These are phyloP conservation scores for Cryptomyrus ogoouensis DNA, from an alignment of 2,113 vertebrate species.

Conservation along the genomic window DNA sequence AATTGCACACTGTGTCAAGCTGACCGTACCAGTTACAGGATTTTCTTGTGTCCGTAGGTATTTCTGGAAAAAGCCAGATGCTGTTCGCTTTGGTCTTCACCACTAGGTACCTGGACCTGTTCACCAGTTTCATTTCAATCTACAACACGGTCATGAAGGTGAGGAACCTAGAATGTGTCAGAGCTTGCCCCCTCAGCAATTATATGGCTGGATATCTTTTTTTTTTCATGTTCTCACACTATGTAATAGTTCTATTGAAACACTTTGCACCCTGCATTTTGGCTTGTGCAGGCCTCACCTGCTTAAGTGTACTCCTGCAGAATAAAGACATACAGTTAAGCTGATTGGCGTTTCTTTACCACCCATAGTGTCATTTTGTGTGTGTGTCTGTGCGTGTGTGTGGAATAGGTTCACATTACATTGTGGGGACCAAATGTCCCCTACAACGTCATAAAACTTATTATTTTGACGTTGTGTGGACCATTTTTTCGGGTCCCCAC, in stretches of 20 bases:
- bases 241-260: not conserved
- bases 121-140: constrained; percentile 57
- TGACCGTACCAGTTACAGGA: not conserved
- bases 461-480: no score
- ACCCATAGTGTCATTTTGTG: not conserved
- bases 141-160: constrained; percentile 75
- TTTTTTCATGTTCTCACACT: not conserved
- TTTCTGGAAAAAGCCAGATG: constrained; percentile 70
- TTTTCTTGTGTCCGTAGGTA: constrained; percentile 44
- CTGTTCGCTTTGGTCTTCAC: constrained; percentile 68
- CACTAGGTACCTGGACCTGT: constrained; percentile 66
- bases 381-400: not conserved
- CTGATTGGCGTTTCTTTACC: not conserved
- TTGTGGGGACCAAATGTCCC: no score
- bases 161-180: constrained; percentile 8
- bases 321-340: not conserved
- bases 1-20: not conserved
- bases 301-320: not conserved
- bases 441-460: no score
- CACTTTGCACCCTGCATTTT: not conserved
- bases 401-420: no score
- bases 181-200: not conserved
- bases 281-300: not conserved
- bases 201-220: not conserved
- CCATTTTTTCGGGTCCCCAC: no score